These are phyloP conservation scores for Irena cyanogastra DNA, from an alignment of 2,113 vertebrate genomes.

Conservation along the genomic window DNA sequence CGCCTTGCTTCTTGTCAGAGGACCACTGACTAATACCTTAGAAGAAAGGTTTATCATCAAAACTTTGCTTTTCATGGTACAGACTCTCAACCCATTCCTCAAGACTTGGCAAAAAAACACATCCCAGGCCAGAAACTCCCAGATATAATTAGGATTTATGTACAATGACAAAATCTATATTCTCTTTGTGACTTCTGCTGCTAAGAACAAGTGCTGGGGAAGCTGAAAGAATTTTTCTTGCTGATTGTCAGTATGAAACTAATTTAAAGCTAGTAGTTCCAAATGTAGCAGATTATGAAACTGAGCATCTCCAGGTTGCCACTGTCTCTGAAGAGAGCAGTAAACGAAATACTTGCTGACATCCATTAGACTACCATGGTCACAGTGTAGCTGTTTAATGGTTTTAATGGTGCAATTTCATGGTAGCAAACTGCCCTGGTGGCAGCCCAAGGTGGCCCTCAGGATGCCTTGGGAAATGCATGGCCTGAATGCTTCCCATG, in stretches of 20 bases:
- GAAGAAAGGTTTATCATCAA: background rate
- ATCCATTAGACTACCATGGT: background rate
- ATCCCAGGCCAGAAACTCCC: background rate
- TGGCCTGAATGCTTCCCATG: background rate
- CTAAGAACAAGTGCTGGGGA: background rate
- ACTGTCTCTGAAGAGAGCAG: background rate
- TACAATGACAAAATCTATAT: background rate
- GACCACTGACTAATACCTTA: background rate
- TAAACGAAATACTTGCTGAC: background rate
- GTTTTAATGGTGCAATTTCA: background rate
- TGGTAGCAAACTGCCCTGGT: background rate
- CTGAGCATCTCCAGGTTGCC: background rate
- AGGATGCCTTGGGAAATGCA: background rate
- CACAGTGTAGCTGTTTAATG: background rate
- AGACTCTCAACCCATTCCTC: rapidly evolving
- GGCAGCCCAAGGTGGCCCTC: background rate
- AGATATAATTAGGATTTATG: background rate
- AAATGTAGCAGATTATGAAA: background rate
- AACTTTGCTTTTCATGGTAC: background rate
- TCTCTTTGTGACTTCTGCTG: background rate
- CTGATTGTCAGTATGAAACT: background rate
- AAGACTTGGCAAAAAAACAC: background rate
- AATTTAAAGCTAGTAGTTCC: background rate
- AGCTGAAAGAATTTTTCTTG: background rate
- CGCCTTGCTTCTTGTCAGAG: background rate